phyloP scores from a whole-genome alignment of 2,888 invertebrate genomes.

The Sminthurinus aureus region DNA sequence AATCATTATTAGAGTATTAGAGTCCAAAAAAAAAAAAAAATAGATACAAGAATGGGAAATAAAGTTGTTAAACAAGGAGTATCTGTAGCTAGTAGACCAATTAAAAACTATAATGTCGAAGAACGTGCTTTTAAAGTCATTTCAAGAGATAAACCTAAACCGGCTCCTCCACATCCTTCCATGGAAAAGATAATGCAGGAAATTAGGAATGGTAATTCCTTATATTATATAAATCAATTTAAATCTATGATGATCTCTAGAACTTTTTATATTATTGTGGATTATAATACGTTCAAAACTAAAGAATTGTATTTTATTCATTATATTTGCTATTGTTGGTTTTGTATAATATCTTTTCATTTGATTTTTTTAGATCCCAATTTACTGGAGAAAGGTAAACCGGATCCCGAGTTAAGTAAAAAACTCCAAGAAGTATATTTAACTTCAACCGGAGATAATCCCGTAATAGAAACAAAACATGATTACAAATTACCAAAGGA shows the following conservation, averaged over 20 bases:
- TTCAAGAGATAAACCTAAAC: constrained; percentile 70
- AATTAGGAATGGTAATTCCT: constrained; percentile 67
- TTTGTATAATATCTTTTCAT: not conserved
- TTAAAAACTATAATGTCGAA: constrained; percentile 77
- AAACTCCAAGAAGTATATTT: constrained; percentile 60
- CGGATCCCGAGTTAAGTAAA: constrained; percentile 43
- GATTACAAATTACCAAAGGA: constrained; percentile 70
- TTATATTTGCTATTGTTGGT: constrained; percentile 30
- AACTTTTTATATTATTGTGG: no score
- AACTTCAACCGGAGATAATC: constrained; percentile 63
- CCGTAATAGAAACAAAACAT: constrained; percentile 61
- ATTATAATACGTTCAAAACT: not conserved
- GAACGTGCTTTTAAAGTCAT: constrained; percentile 77
- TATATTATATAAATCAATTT: no score
- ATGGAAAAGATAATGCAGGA: constrained; percentile 72
- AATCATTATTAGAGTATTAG: no score
- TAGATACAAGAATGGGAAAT: constrained; percentile 25
- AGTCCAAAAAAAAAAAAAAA: no score
- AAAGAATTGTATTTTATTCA: not conserved
- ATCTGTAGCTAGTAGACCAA: constrained; percentile 42
- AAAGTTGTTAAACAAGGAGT: constrained; percentile 8
- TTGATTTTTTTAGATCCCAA: constrained; percentile 68
- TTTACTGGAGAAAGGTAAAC: constrained; percentile 63
- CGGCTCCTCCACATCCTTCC: constrained; percentile 74
- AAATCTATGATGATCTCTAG: no score